These are phyloP conservation scores for Bombus cullumanus DNA, from an alignment of 1,140 invertebrate species.

Conservation along the genomic window DNA sequence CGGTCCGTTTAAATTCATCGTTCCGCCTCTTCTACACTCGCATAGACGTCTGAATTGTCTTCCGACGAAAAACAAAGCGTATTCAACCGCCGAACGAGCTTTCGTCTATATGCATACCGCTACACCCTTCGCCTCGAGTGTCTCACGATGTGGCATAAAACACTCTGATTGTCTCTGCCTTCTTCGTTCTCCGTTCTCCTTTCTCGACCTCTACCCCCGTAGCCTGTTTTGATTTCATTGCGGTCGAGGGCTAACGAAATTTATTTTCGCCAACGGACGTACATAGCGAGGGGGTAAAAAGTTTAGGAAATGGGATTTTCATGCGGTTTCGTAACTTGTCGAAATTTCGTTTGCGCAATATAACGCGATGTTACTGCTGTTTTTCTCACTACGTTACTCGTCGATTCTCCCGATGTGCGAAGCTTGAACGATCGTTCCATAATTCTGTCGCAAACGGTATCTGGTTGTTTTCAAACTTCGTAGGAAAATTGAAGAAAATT, in stretches of 20 bases:
- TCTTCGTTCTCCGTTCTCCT: neutral
- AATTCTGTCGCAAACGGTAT: too few species aligned
- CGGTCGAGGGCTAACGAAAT: conserved; percentile 1
- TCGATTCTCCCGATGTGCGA: too few species aligned
- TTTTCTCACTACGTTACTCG: too few species aligned
- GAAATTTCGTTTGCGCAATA: neutral
- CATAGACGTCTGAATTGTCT: conserved; percentile 60
- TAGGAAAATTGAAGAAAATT: too few species aligned
- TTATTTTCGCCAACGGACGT: conserved; percentile 5
- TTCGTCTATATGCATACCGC: conserved; percentile 38
- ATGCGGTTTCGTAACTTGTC: neutral
- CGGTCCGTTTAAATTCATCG: conserved; percentile 42
- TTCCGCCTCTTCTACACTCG: conserved; percentile 30
- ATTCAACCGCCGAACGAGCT: conserved; percentile 53
- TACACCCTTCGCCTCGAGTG: conserved; percentile 27
- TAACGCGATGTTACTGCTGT: too few species aligned
- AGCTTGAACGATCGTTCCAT: too few species aligned
- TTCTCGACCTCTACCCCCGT: neutral
- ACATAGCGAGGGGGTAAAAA: too few species aligned
- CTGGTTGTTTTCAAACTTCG: too few species aligned
- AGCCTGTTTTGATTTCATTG: conserved; percentile 38
- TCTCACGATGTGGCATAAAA: conserved; percentile 31
- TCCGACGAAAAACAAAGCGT: conserved; percentile 61
- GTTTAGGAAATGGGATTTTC: neutral
- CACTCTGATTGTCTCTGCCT: conserved; percentile 22